These are phyloP conservation scores for Ophraella communa DNA, from an alignment of 2,888 invertebrate species.

Conservation along the genomic window DNA sequence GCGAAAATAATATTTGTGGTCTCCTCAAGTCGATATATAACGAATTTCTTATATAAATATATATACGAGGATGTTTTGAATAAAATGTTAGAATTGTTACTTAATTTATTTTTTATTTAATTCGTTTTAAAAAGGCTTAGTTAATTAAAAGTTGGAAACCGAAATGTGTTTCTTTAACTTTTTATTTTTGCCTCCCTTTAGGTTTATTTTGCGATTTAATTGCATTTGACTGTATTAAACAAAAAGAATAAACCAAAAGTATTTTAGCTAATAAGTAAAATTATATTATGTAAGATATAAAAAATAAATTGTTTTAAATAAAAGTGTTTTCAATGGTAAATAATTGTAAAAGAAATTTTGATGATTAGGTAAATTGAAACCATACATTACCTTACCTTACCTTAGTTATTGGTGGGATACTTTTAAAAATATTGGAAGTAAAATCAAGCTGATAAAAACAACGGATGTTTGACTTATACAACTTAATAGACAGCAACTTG, in stretches of 20 bases:
- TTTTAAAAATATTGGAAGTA: no score
- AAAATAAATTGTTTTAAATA: constrained; percentile 42
- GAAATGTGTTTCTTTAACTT: constrained; percentile 31
- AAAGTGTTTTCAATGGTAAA: no score
- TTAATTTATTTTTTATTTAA: constrained; percentile 6
- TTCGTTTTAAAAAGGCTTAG: constrained; percentile 20
- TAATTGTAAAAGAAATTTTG: no score
- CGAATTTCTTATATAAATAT: constrained; percentile 4
- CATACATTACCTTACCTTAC: no score
- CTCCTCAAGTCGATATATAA: neutral
- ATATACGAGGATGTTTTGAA: constrained; percentile 1
- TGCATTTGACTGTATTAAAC: constrained; percentile 20
- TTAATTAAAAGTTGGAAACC: constrained; percentile 33
- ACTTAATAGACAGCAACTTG: no score
- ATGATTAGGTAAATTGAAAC: no score
- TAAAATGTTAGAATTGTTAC: constrained; percentile 6
- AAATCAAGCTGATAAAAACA: no score
- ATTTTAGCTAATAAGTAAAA: constrained; percentile 37
- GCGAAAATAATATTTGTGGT: neutral
- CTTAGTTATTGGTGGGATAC: no score
- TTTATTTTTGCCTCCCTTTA: constrained; percentile 26
- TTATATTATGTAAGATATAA: constrained; percentile 33
- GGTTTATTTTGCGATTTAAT: constrained; percentile 23
- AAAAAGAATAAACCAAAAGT: constrained; percentile 28
- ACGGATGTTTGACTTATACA: no score